Evolutionary conservation across 2,797 vertebrate genomes (phyloP).

Genomic region (Diplodus sargus): DNA sequence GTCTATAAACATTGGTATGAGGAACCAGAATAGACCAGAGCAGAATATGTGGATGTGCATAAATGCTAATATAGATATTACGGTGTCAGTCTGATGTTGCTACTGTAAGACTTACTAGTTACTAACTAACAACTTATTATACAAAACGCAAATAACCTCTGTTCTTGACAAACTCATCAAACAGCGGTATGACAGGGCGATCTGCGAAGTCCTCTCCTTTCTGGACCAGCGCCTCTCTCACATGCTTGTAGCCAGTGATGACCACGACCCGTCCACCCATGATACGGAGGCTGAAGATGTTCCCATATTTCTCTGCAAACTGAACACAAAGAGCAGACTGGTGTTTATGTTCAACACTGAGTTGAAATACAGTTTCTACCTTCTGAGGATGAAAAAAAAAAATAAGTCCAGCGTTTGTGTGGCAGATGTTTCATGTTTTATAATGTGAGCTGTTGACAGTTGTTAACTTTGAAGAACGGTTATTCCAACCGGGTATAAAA

Average conservation of each 20-base stretch:
- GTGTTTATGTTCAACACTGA: neutral
- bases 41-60: no score
- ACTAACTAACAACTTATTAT: neutral
- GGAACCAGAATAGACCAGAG: no score
- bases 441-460: no score
- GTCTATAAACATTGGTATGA: no score
- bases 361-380: neutral
- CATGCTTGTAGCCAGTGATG: conserved; percentile 67
- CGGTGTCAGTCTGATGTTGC: no score
- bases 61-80: no score
- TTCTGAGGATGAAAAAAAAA: no score
- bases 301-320: conserved; percentile 78
- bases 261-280: conserved; percentile 72
- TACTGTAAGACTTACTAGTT: no score
- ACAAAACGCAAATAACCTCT: conserved; percentile 44
- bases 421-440: no score
- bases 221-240: conserved; percentile 72
- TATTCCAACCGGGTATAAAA: no score
- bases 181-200: conserved; percentile 60
- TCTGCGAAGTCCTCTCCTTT: conserved; percentile 68
- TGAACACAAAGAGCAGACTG: conserved; percentile 43
- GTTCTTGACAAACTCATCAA: conserved; percentile 25
- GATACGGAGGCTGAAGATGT: conserved; percentile 71
- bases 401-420: no score
- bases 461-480: no score